phyloP scores from a whole-genome alignment of 2,888 invertebrate species.

The Bugulina stolonifera region DNA sequence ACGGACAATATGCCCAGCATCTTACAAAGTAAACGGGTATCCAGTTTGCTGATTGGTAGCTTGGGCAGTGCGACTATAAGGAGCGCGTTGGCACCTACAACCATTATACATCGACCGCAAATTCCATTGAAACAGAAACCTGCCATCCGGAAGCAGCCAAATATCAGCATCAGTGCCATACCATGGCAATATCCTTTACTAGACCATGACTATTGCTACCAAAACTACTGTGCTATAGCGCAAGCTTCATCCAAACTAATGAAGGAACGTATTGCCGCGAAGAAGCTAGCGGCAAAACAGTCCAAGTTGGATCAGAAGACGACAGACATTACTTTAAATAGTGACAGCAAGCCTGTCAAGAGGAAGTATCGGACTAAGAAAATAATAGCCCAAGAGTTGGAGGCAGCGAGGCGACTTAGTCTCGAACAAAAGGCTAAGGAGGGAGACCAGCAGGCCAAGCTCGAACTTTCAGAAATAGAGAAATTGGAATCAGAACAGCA shows the following conservation, averaged over 20 bases:
- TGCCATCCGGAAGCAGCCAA: neutral
- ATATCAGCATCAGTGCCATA: conserved; percentile 10
- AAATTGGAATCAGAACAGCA: neutral
- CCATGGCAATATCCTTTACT: conserved; percentile 32
- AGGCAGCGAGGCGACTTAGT: neutral
- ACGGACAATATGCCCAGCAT: neutral
- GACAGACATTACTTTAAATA: neutral
- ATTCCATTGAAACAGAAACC: neutral
- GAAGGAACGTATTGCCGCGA: neutral
- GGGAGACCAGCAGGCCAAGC: neutral
- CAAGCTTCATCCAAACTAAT: neutral
- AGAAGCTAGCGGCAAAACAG: neutral
- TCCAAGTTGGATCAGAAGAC: neutral
- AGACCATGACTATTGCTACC: conserved; percentile 36
- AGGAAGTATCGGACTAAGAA: conserved; percentile 8
- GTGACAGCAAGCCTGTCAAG: conserved; percentile 1
- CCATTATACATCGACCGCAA: neutral
- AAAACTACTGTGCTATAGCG: conserved; percentile 26
- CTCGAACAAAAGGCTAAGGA: neutral
- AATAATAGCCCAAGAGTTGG: conserved; percentile 12
- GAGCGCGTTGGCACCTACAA: neutral
- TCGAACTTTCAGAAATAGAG: neutral
- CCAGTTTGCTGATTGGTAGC: conserved; percentile 15
- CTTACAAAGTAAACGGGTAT: neutral
- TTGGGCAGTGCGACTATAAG: conserved; percentile 7